A percentile compares a stretch with the other conserved stretches of the same genome.
These are phyloP conservation scores for Myiotriccus ornatus DNA, from an alignment of 2,797 vertebrate species.

Conservation along the genomic window DNA sequence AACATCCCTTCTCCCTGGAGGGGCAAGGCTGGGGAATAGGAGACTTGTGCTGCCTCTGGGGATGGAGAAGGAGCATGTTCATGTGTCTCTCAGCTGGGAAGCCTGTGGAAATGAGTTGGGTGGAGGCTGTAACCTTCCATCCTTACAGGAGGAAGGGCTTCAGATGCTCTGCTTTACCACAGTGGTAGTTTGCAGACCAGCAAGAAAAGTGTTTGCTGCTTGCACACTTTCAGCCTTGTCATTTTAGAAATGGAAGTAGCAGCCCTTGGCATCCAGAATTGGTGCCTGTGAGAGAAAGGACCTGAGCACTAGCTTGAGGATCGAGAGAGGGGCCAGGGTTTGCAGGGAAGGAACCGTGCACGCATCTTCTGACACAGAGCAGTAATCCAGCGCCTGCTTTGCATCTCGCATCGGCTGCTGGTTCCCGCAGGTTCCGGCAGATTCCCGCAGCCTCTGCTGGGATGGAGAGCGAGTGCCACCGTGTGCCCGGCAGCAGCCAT, in stretches of 20 bases:
- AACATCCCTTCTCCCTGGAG: neutral
- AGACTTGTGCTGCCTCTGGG: neutral
- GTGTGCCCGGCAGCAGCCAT: conserved; percentile 8
- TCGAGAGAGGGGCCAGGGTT: neutral
- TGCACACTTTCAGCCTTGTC: neutral
- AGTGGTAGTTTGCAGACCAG: neutral
- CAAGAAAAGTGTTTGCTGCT: neutral
- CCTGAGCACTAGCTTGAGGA: neutral
- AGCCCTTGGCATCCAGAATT: neutral
- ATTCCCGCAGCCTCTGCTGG: neutral
- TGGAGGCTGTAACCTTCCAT: neutral
- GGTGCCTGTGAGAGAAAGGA: neutral
- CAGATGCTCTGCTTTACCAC: rapidly evolving
- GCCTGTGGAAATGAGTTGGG: neutral
- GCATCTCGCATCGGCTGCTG: neutral
- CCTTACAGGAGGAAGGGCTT: neutral
- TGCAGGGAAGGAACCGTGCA: neutral
- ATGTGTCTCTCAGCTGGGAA: neutral
- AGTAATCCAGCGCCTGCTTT: rapidly evolving
- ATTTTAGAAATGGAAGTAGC: rapidly evolving
- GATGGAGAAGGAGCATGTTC: rapidly evolving
- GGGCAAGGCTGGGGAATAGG: neutral
- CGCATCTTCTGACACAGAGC: rapidly evolving
- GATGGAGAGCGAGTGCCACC: conserved; percentile 49
- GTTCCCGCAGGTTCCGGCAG: neutral